A percentile compares a stretch with the other conserved stretches of the same genome.
Conservation (phyloP, 2,797 vertebrate species). For the Valencia hispanica region DNA sequence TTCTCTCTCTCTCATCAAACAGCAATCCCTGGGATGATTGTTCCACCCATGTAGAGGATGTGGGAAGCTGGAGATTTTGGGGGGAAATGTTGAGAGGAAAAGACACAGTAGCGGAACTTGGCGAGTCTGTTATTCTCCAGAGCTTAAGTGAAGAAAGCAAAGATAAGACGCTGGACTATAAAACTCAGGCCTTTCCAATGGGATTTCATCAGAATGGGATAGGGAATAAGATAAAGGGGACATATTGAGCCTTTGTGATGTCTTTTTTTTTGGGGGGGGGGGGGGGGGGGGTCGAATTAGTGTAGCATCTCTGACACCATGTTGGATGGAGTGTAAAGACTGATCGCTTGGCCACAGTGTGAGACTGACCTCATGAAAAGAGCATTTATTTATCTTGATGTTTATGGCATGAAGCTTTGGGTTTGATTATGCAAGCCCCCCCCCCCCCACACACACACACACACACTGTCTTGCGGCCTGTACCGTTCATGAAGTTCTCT, state of each 20-base stretch:
- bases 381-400: conserved; percentile 79
- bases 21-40: conserved; percentile 98
- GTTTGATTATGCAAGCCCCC: conserved; percentile 65
- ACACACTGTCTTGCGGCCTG: conserved; percentile 75
- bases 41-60: conserved; percentile 96
- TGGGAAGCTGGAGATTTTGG: conserved; percentile 68
- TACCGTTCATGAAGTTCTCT: conserved; percentile 84
- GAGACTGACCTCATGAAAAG: conserved; percentile 78
- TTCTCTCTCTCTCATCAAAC: conserved; percentile 78
- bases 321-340: conserved; percentile 68
- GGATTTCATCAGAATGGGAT: conserved; percentile 87
- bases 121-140: conserved; percentile 73
- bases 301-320: conserved; percentile 73
- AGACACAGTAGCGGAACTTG: conserved; percentile 67
- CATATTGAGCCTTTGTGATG: conserved; percentile 70
- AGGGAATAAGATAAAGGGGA: conserved; percentile 60
- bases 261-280: no score
- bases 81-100: conserved; percentile 73
- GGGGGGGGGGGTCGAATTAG: conserved; percentile 77
- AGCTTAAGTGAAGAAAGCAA: conserved; percentile 79
- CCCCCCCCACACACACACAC: background rate
- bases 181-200: conserved; percentile 97
- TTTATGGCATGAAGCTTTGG: conserved; percentile 71
- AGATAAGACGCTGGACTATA: conserved; percentile 74
- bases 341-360: conserved; percentile 74